Conservation (phyloP, 2,888 invertebrate species). For the Torymus auratus region DNA sequence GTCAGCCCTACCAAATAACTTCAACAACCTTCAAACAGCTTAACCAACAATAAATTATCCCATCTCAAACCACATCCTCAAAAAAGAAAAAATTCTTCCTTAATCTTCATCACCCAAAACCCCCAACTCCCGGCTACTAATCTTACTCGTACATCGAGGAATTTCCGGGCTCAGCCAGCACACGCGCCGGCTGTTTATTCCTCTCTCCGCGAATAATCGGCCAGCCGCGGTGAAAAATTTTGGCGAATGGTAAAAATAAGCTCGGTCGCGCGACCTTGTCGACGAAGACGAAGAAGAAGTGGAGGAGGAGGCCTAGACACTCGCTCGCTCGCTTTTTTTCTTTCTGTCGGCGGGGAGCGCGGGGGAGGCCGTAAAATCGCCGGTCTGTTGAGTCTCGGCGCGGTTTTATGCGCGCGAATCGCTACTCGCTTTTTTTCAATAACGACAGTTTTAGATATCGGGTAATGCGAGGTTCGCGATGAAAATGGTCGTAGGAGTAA, state of each 20-base stretch:
- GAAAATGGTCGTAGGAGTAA: no score
- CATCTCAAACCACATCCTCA: no score
- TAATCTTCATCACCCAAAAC: no score
- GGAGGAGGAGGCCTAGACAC: slow-evolving; percentile 35
- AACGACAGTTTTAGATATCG: no score
- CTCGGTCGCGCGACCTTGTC: slow-evolving; percentile 45
- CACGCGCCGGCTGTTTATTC: neutral
- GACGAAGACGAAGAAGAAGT: neutral
- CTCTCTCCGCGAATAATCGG: slow-evolving; percentile 13
- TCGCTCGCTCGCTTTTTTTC: slow-evolving; percentile 18
- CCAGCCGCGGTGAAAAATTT: slow-evolving; percentile 26
- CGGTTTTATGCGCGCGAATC: slow-evolving; percentile 28
- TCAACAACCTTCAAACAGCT: no score
- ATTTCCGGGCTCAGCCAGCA: neutral
- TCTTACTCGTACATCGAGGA: neutral
- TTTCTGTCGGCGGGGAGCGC: slow-evolving; percentile 54
- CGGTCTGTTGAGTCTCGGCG: slow-evolving; percentile 54
- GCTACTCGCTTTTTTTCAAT: no score
- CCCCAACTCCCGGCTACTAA: no score
- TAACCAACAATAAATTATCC: no score
- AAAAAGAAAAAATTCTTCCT: no score
- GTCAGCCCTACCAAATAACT: no score
- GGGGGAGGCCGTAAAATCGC: slow-evolving; percentile 36
- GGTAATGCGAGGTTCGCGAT: neutral
- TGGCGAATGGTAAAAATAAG: slow-evolving; percentile 44